Evolutionary conservation across 2,797 vertebrate species (phyloP), one percentile per base, ranked within the genome.

Genomic region (Sardinella longiceps): DNA sequence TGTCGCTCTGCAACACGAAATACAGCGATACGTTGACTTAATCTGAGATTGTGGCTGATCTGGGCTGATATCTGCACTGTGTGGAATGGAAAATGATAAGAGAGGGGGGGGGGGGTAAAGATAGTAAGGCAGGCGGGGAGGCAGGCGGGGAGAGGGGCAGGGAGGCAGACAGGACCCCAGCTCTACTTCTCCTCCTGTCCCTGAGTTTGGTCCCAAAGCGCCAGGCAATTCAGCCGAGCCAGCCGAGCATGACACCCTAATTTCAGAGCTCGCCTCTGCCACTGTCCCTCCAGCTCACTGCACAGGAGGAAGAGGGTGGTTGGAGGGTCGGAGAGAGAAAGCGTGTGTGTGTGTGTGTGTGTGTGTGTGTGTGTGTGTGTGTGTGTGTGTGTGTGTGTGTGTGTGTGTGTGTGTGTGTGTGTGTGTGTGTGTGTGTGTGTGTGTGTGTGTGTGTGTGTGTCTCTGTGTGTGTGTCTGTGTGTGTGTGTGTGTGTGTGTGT

Each of bases 231-330:
- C 86, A 87, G 60, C 82, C 82, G 80, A 85, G 37, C 74, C 87
- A 88, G 82, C 84, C 85, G 60, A 82, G 85, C 12, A 43, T 30
- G 33, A 82, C 63, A 70, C 85, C 83, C 53, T 82, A 84, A 85
- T 81, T 82, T 28, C 84, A 85, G 60, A 81, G 23, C 20, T 45
- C 81, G 84, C 81, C 53, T 63, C 77, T 81, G 28, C 81, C 82
- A 45, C 10, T 2, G n/a, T 74, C 82, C 28, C 58, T 30, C 30
- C 66, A 74, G 14, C 30, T 37, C 66, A 33, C 66, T 74, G 66
- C 66, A 74, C 66, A 74, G 66, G 14, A 30, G 30, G 25, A 30
- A 12, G 28, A 33, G 5, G 66, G 5, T 37, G 66, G 63, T 15
- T 5, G 30, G 28, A 70, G 63, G 4, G 60, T n/a, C 5, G 58